phyloP scores from a whole-genome alignment of 1,140 invertebrate species.

The Trichonephila inaurata region DNA sequence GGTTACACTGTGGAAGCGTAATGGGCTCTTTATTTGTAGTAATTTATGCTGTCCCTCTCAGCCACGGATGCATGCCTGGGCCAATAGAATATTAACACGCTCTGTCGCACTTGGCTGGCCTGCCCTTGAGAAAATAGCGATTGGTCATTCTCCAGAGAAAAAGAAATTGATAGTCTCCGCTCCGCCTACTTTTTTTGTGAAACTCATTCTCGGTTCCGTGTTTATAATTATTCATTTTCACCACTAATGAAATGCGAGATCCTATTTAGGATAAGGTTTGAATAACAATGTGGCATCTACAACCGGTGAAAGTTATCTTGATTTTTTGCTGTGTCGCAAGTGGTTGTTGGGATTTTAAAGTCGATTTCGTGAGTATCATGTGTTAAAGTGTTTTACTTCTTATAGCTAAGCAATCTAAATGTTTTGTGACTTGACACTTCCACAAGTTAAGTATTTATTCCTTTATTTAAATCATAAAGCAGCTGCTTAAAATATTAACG shows the following conservation, averaged over 20 bases:
- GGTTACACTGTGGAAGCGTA: not conserved
- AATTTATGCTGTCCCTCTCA: not conserved
- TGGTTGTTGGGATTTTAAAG: too few relatives aligned
- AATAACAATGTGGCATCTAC: too few relatives aligned
- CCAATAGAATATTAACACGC: constrained; percentile 45
- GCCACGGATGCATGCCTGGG: not conserved
- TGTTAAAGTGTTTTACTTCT: too few relatives aligned
- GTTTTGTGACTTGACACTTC: too few relatives aligned
- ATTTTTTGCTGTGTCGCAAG: too few relatives aligned
- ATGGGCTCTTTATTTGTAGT: not conserved
- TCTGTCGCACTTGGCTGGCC: not conserved
- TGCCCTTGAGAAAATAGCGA: constrained; percentile 1
- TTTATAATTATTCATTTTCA: not conserved
- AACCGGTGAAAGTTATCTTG: too few relatives aligned
- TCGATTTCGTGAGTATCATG: too few relatives aligned
- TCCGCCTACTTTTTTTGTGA: not conserved
- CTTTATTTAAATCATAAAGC: too few relatives aligned
- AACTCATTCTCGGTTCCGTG: not conserved
- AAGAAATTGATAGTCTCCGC: not conserved
- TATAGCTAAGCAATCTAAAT: too few relatives aligned
- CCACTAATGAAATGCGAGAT: constrained; percentile 6
- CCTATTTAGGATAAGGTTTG: not conserved
- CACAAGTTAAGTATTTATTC: too few relatives aligned
- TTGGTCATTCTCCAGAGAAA: not conserved
- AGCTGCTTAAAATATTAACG: too few relatives aligned